These are phyloP conservation scores for Ophioninae sp. DNA, from an alignment of 2,888 invertebrate species.

Conservation along the genomic window DNA sequence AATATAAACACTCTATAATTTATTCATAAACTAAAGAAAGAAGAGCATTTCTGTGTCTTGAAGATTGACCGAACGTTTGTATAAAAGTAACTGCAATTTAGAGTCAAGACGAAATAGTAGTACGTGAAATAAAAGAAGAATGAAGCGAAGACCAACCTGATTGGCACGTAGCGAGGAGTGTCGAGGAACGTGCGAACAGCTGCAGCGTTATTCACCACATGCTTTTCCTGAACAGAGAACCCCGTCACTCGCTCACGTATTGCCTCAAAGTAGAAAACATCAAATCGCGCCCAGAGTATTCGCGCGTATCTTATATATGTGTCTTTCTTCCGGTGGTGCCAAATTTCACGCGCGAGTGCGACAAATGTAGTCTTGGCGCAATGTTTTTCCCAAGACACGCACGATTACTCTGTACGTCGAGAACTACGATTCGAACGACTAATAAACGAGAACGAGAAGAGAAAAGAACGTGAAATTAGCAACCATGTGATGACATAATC, in stretches of 20 bases:
- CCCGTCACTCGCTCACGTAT: slow-evolving; percentile 79
- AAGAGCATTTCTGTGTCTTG: neutral
- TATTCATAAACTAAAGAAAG: neutral
- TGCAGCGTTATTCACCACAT: slow-evolving; percentile 78
- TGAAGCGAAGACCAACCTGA: slow-evolving; percentile 77
- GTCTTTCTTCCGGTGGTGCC: neutral
- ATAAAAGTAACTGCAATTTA: slow-evolving; percentile 13
- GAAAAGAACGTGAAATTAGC: slow-evolving; percentile 31
- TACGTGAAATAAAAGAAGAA: slow-evolving; percentile 57
- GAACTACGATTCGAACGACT: slow-evolving; percentile 27
- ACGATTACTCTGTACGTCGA: slow-evolving; percentile 40
- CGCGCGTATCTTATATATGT: slow-evolving; percentile 11
- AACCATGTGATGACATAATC: slow-evolving; percentile 24
- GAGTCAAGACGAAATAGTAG: slow-evolving; percentile 35
- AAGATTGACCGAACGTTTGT: neutral
- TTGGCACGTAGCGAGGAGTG: slow-evolving; percentile 79
- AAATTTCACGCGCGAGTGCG: neutral
- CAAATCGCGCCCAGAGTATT: slow-evolving; percentile 46
- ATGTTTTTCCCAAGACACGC: slow-evolving; percentile 10
- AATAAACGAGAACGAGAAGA: slow-evolving; percentile 18
- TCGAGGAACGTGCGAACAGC: slow-evolving; percentile 79
- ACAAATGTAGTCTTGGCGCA: neutral
- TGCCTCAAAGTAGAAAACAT: slow-evolving; percentile 70
- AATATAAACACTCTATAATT: too few relatives aligned
- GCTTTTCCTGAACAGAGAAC: slow-evolving; percentile 81